phyloP scores from a whole-genome alignment of 2,888 invertebrate genomes.

The Abrostola triplasia region DNA sequence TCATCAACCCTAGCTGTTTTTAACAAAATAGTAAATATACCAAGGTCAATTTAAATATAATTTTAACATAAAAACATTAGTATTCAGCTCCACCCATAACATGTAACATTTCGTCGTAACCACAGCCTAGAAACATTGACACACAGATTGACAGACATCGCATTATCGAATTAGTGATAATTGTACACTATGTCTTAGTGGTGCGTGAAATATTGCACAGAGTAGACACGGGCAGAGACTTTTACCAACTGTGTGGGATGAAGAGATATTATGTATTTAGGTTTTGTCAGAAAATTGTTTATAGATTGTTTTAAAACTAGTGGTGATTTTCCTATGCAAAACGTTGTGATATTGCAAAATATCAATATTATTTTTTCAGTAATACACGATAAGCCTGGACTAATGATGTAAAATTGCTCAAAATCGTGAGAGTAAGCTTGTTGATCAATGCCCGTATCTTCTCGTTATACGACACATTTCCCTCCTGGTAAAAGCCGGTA shows the following conservation, averaged over 20 bases:
- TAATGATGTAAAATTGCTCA: too few relatives aligned
- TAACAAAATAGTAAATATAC: conserved; percentile 13
- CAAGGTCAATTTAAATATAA: conserved; percentile 35
- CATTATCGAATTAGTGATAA: conserved; percentile 73
- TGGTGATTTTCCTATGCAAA: neutral
- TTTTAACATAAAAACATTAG: conserved; percentile 44
- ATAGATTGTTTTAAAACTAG: neutral
- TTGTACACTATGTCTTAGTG: conserved; percentile 63
- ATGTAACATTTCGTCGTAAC: conserved; percentile 62
- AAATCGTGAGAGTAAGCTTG: too few relatives aligned
- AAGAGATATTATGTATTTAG: neutral
- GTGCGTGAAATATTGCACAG: conserved; percentile 61
- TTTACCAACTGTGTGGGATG: neutral
- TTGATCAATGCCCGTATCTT: too few relatives aligned
- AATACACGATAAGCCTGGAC: too few relatives aligned
- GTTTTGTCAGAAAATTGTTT: neutral
- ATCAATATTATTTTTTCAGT: too few relatives aligned
- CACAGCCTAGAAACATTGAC: conserved; percentile 64
- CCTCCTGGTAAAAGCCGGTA: too few relatives aligned
- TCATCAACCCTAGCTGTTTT: neutral
- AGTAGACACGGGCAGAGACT: conserved; percentile 26
- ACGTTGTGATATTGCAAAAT: too few relatives aligned
- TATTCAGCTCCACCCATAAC: conserved; percentile 58
- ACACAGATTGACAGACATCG: conserved; percentile 73
- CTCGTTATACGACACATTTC: too few relatives aligned